Base-by-base conservation (phyloP, 2,113 vertebrate genomes). In the Brachionichthys hirsutus region DNA sequence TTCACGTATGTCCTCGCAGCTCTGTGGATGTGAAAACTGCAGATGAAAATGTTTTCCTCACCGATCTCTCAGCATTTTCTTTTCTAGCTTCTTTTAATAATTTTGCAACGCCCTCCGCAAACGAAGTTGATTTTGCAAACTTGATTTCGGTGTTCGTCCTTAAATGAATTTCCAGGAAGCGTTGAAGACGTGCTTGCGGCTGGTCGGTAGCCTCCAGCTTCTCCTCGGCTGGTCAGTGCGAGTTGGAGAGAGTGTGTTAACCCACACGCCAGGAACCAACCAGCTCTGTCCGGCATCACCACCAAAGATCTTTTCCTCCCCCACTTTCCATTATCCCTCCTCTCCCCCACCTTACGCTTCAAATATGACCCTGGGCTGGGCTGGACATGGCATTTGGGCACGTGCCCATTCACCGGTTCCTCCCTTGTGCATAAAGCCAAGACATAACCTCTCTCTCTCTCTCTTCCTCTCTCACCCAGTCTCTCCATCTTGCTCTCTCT, bases 261-360 rank as follows among this genome's bases (percentile, higher is more conserved):
- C 51, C 24, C 66, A 66, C 61, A 67, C 71, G 69, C 56, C 34
- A 64, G 49, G 68, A 85, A 83, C 67, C 54, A 67, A 60, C 62
- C 57, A 52, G 51, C 76, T 79, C 45, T 36, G 50, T 42, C 38
- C 48, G 68, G 58, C 66, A 79, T 81, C 60, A 58, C 82, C 81
- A 74, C 66, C 80, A 73, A 68, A 68, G 80, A 72, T 62, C 63
- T 80, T 84, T 91, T 88, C 89, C 87, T 88, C 82, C 86, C 81
- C 86, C 70, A 48, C 66, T 12, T 83, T 84, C 77, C 77, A 70
- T 77, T 77, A 69, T 77, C 62, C 70, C 24, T 48, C 46, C 57
- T 63, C 52, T 53, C 59, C 59, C 50, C 73, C 72, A 56, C 73
- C 75, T 83, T 62, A 67, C 75, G 75, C 67, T 73, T 67, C 64